Base-by-base conservation (phyloP, 2,797 vertebrate genomes). In the Trachurus trachurus region DNA sequence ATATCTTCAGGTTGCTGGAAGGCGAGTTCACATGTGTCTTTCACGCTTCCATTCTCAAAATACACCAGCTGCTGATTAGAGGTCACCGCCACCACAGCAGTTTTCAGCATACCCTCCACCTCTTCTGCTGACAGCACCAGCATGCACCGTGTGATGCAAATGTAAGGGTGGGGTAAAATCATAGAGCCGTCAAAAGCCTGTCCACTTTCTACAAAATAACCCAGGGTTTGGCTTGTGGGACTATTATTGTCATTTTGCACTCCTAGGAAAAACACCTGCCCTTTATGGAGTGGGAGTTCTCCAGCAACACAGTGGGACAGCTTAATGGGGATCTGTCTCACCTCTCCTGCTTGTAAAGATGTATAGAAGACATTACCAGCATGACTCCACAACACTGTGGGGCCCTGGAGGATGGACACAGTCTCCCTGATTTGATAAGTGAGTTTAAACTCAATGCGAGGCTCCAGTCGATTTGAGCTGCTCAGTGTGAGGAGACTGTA, bases 101-200 rank as follows among this genome's bases (percentile, higher is more conserved):
- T 92, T 73, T 40, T 92, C 74, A 96, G 87, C 9, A 82, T 89
- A 6, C 82, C 82, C 0, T 88, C 89, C 9, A 66, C 26, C 9
- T 86, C 76, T 34, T 95, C 86, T 1, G 87, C 90, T 8, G 92
- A 92, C 57, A 94, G 93, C 53, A 98, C 66, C 3, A 81, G 63
- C 71, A 97, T 74, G 82, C 94, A 96, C n/a, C 69, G 90, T 0
- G 97, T 89, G 52, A 98, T 88, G 17, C 81, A 90, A 60, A 94
- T 86, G 75, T 99, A 99, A 21, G 94, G 95, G 54, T 94, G 91
- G 76, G 97, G 97, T 77, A 99, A 83, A 63, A 99, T 91, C 75
- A 86, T 42, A 0, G 83, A n/a, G 45, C 89, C 92, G 34, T 91
- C 85, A 69, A 98, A 82, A 1, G 77, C 31, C 57, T 93, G 91